These are phyloP conservation scores for Patella depressa DNA, from an alignment of 2,888 invertebrate species.

Conservation along the genomic window DNA sequence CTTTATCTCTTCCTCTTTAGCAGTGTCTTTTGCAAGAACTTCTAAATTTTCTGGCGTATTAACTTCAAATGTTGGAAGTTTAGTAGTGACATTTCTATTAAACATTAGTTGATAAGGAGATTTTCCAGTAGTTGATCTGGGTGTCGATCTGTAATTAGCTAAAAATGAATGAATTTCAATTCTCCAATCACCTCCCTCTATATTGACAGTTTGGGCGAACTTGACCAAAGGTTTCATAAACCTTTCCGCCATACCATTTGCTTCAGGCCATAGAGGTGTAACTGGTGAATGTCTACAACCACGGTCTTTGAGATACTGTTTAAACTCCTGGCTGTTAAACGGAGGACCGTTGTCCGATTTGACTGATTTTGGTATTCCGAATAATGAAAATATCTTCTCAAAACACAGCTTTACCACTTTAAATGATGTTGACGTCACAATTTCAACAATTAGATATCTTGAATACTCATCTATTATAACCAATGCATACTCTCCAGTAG, in stretches of 20 bases:
- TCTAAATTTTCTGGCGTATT: neutral
- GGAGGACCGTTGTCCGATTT: conserved; percentile 41
- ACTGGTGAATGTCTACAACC: conserved; percentile 40
- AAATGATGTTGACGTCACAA: conserved; percentile 25
- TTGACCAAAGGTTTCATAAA: conserved; percentile 39
- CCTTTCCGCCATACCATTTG: conserved; percentile 41
- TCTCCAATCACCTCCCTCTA: neutral
- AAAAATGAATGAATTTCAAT: neutral
- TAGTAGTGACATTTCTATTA: neutral
- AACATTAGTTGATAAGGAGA: neutral
- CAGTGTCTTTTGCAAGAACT: conserved; percentile 14
- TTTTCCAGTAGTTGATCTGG: neutral
- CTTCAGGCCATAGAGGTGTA: conserved; percentile 41
- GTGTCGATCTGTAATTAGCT: neutral
- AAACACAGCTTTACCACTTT: conserved; percentile 30
- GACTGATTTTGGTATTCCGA: conserved; percentile 29
- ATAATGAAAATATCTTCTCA: conserved; percentile 22
- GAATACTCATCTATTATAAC: conserved; percentile 22
- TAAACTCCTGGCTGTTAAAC: conserved; percentile 26
- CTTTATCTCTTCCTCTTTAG: conserved; percentile 20
- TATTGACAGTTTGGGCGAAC: neutral
- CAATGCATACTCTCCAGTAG: conserved; percentile 24
- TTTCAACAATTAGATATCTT: conserved; percentile 35
- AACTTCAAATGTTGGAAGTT: neutral
- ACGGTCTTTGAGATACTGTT: neutral